A percentile compares a stretch with the other conserved stretches of the same genome.
Evolutionary conservation across 2,113 vertebrate species (phyloP).

Genomic region (Campylomormyrus numenius): DNA sequence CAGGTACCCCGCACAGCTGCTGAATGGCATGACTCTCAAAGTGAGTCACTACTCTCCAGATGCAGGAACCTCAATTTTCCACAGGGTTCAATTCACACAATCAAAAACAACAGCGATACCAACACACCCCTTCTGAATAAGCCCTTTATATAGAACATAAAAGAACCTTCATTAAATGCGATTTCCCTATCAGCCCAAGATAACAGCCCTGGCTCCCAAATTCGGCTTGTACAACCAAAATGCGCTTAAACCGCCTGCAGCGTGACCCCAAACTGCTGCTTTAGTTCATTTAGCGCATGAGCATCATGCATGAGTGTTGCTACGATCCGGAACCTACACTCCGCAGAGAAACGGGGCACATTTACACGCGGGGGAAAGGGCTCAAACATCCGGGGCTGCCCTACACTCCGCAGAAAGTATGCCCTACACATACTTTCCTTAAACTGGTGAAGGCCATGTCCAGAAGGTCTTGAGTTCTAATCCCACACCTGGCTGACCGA

Average conservation of each 20-base stretch:
- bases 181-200: background rate
- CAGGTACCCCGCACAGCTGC: background rate
- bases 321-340: background rate
- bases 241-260: background rate
- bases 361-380: background rate
- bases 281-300: background rate
- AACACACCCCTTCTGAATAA: background rate
- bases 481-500: no score
- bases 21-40: background rate
- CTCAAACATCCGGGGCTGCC: background rate
- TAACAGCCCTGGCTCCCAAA: background rate
- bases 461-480: no score
- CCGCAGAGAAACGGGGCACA: background rate
- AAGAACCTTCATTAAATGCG: background rate
- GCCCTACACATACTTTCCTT: background rate
- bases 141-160: background rate
- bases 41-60: background rate
- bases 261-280: background rate
- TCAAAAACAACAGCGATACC: conserved; percentile 21
- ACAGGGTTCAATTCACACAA: background rate
- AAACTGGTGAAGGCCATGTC: background rate
- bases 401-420: background rate
- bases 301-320: background rate
- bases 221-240: background rate
- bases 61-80: background rate